These are phyloP conservation scores for Nesoenas mayeri DNA, from an alignment of 2,113 vertebrate genomes.

Conservation along the genomic window DNA sequence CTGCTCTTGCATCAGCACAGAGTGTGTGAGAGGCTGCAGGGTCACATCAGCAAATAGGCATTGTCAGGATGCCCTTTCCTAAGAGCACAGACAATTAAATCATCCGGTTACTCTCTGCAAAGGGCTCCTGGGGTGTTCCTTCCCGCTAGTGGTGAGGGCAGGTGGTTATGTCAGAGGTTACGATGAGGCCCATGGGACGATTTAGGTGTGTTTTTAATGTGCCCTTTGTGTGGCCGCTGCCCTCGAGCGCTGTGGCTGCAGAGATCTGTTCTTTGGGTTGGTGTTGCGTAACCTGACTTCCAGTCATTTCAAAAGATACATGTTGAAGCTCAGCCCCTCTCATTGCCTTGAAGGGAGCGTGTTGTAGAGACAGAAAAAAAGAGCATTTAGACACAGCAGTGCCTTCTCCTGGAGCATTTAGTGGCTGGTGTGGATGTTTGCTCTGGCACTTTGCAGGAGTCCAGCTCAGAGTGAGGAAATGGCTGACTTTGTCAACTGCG, in stretches of 20 bases:
- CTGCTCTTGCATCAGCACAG: neutral
- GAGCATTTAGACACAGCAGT: neutral
- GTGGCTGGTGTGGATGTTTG: neutral
- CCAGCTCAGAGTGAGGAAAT: neutral
- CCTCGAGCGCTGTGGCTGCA: neutral
- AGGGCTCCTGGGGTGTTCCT: neutral
- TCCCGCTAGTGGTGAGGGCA: rapidly evolving
- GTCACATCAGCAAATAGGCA: neutral
- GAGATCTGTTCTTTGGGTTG: neutral
- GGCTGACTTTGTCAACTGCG: neutral
- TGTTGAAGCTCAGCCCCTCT: neutral
- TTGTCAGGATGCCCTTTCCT: neutral
- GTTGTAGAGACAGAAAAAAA: neutral
- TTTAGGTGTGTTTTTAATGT: neutral
- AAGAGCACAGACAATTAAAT: neutral
- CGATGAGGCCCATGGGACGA: neutral
- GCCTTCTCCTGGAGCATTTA: neutral
- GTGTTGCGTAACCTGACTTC: neutral
- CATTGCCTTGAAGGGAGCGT: neutral
- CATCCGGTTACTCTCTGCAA: neutral
- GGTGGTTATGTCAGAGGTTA: neutral
- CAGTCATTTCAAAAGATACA: neutral
- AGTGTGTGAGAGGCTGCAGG: neutral
- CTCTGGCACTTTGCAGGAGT: neutral
- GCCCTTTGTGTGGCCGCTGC: neutral